Conservation (phyloP, 2,797 vertebrate species). For the Catamblyrhynchus diadema region DNA sequence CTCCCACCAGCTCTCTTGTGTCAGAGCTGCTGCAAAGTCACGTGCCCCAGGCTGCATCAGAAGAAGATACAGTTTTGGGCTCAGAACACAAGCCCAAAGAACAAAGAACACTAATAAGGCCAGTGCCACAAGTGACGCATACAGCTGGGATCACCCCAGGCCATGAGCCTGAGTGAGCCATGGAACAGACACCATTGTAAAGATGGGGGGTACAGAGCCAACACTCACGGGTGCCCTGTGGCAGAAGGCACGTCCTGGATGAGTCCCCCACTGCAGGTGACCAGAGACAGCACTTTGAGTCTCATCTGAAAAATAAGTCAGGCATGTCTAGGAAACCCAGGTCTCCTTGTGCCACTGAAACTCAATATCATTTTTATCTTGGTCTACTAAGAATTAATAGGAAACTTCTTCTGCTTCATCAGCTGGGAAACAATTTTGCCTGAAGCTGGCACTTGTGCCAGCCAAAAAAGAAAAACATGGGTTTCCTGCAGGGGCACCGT, state of each 20-base stretch:
- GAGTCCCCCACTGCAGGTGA: neutral
- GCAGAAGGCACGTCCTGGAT: neutral
- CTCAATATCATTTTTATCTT: neutral
- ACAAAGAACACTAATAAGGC: neutral
- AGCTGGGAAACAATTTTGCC: neutral
- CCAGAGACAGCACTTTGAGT: neutral
- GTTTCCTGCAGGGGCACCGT: neutral
- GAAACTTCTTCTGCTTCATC: neutral
- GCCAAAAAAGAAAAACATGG: neutral
- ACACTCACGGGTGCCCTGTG: fast-evolving
- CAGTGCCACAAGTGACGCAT: neutral
- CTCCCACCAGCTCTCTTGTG: neutral
- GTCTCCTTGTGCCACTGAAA: neutral
- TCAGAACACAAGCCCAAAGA: neutral
- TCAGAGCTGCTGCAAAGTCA: neutral
- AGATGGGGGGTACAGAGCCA: neutral
- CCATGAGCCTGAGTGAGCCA: fast-evolving
- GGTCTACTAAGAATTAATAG: neutral
- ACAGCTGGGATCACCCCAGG: neutral
- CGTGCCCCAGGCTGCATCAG: fast-evolving
- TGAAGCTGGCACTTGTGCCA: neutral
- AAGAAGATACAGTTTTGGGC: neutral
- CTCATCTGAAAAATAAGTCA: neutral
- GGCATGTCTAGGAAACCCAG: neutral
- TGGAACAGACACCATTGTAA: fast-evolving